Base-by-base conservation (phyloP, 92 coral and sea anemone species). In the Palythoa grandiflora region DNA sequence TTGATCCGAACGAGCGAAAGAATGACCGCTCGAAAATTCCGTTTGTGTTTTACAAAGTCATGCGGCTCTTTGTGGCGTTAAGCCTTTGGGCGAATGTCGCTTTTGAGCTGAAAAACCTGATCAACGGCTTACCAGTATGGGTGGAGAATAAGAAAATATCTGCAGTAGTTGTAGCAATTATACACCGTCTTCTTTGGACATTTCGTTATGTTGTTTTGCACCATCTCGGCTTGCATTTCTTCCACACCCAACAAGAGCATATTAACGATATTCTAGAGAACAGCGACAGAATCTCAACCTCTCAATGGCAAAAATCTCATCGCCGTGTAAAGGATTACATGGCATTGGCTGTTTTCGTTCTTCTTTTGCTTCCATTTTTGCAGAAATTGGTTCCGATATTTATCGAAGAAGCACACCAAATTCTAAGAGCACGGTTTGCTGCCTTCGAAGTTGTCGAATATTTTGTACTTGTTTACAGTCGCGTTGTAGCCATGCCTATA, bases 311-410 rank as follows among this genome's bases (percentile, higher is more conserved):
- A 47, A 40, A 39, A 17, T 38, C 57, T 5, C 88, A 63, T 38
- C 88, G 88, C 53, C 78, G 83, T 10, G 79, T 91, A 44, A 72
- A 83, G 37, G 90, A 91, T 53, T 90, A 75, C n/a, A 77, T 91
- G 93, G 93, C 91, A 44, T 57, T 20, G n/a, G 75, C 91, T 15
- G 85, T 88, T 9, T 83, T 91, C 39, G 53, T 91, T 36, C 93
- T 91, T 16, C 66, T 91, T 7, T 54, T 75, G 12, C 50, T 88
- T 61, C 93, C 93, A 2, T 77, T 91, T 8, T 20, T 88, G 19
- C 93, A 91, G 50, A 91, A 88, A 71, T 40, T 91, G 17, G 88
- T 91, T 78, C 93, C 93, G 53, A 91, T 91, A 68, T 88, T 91
- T 13, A 60, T 91, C 36, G 85, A 88, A 38, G 91, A 75, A 20